Evolutionary conservation across 2,113 vertebrate genomes (phyloP).

Genomic region (Mus pahari): DNA sequence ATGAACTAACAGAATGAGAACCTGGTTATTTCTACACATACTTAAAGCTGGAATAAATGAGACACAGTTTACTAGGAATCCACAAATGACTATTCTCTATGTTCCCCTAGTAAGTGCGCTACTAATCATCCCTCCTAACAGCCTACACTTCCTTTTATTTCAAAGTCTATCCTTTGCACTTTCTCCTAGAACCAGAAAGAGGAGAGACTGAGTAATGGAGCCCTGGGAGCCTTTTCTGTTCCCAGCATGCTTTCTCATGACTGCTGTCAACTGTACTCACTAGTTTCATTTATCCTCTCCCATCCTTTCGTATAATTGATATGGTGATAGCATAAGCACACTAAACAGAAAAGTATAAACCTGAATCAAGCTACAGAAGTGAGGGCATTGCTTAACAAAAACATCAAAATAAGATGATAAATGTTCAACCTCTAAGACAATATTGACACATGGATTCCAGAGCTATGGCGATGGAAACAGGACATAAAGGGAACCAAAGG

Average conservation of each 20-base stretch:
- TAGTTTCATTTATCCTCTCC: background rate
- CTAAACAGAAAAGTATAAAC: background rate
- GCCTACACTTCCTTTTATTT: background rate
- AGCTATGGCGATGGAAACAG: background rate
- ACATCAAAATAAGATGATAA: background rate
- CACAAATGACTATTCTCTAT: background rate
- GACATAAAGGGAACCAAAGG: background rate
- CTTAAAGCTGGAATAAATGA: background rate
- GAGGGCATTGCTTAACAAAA: constrained; percentile 14
- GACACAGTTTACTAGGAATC: background rate
- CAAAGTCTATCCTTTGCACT: background rate
- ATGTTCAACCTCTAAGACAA: background rate
- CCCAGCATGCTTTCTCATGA: background rate
- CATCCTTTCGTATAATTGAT: background rate
- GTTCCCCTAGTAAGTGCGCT: background rate
- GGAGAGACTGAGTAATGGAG: background rate
- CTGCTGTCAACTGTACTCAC: background rate
- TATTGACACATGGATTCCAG: background rate
- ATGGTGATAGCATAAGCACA: background rate
- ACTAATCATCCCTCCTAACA: background rate
- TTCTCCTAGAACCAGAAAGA: background rate
- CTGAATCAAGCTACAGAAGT: background rate
- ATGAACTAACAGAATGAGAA: background rate
- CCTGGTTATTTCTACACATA: background rate
- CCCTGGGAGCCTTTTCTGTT: background rate